These are phyloP conservation scores for Bradypodion ventrale DNA, from an alignment of 2,797 vertebrate species.

Conservation along the genomic window DNA sequence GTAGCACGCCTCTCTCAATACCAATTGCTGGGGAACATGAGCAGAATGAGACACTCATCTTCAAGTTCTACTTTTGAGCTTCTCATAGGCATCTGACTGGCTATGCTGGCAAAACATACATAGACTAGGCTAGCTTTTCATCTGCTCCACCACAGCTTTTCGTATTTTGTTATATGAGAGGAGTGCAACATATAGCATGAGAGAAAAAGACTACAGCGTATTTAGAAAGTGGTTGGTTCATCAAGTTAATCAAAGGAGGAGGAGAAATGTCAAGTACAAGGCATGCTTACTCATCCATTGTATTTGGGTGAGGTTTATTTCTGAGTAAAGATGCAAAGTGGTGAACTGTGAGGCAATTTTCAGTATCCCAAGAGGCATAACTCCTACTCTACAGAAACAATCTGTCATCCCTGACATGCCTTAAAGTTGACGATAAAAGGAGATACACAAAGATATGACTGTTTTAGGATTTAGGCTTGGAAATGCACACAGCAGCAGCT, in stretches of 20 bases:
- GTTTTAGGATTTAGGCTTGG: rapidly evolving
- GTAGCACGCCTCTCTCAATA: no score
- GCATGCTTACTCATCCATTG: not conserved
- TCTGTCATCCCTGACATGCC: not conserved
- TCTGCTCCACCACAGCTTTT: not conserved
- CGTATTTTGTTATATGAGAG: not conserved
- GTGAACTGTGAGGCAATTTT: not conserved
- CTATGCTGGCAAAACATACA: no score
- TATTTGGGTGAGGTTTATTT: not conserved
- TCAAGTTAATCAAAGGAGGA: not conserved
- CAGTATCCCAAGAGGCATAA: not conserved
- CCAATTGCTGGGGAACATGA: no score
- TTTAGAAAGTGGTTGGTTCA: not conserved
- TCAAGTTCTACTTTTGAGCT: no score
- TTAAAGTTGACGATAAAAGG: not conserved
- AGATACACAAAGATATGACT: not conserved
- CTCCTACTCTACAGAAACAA: not conserved
- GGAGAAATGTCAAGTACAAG: not conserved
- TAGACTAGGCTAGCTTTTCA: no score
- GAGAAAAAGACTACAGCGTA: not conserved
- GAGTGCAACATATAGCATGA: not conserved
- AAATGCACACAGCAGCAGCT: rapidly evolving
- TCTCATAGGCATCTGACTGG: no score
- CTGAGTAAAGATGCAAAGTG: not conserved
- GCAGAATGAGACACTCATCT: no score